Conservation (phyloP, 2,113 vertebrate genomes). For the Trogon melanurus region DNA sequence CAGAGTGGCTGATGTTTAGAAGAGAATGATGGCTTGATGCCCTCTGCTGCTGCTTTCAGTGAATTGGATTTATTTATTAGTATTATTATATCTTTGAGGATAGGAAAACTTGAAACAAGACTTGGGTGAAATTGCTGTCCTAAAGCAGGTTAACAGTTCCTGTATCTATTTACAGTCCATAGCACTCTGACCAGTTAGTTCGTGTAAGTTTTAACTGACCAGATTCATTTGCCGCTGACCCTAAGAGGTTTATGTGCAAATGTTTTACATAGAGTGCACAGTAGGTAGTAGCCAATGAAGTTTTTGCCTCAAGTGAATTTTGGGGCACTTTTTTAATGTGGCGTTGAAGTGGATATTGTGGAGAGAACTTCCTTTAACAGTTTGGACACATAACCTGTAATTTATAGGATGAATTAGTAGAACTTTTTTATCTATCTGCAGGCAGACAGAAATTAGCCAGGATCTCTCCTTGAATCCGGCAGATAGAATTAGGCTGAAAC, state of each 20-base stretch:
- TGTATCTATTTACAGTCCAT: neutral
- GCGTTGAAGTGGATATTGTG: neutral
- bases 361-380: neutral
- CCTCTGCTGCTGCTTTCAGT: slow-evolving; percentile 15
- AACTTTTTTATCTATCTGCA: neutral
- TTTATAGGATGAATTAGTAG: neutral
- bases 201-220: neutral
- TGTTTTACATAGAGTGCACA: neutral
- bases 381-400: neutral
- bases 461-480: neutral
- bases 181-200: neutral
- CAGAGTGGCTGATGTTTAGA: neutral
- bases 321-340: neutral
- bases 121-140: neutral
- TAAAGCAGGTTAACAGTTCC: neutral
- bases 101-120: neutral
- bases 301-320: neutral
- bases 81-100: neutral
- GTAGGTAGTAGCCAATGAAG: neutral
- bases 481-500: neutral
- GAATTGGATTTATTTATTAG: neutral
- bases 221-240: rapidly evolving
- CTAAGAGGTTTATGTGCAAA: neutral
- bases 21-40: neutral
- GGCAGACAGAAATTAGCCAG: neutral